Base-by-base conservation (phyloP, 1,140 invertebrate genomes). In the Streblospio benedicti region DNA sequence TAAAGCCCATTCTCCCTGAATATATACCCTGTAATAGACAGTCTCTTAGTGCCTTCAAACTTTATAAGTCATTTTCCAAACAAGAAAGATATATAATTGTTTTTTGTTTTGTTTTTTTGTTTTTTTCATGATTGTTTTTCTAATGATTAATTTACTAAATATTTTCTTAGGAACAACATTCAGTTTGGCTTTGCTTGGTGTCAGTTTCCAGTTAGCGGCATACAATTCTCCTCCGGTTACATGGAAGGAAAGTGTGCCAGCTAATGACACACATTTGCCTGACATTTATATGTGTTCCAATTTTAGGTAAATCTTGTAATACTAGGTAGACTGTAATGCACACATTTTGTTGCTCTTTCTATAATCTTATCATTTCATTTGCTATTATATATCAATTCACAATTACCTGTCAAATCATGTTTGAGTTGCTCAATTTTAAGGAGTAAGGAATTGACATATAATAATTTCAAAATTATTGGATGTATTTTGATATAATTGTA, bases 181-280 rank as follows among this genome's bases (percentile, higher is more conserved):
- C 12, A 78, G 80, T 54, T 67, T 83, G 44, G 67, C 74, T 1
- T 61, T 81, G 59, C 61, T 83, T 31, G 81, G 72, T 9, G 64
- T 80, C 31, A 80, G 81, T 4, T 83, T 83, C 65, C 79, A 82
- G 54, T 55, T 83, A 18, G 71, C 76, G 1, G 73, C 74, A 25
- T 58, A 72, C 12, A 59, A 81, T 61, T 76, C 80, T 18, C 79
- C 81, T 4, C 31, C 58, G 2, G 71, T 83, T 3, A 68, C 70
- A 4, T 59, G 67, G 33, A 51, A 67, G 28, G 70, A 74, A 38
- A 4, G 16, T 43, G 57, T 60, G 5, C 53, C 54, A 9, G 43
- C 63, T 2, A 54, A 47, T 16, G 60, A 59, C 4, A 67, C 68
- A 4, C 27, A 60, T 35, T 71, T 69, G 62, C 51, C 65, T 30